Evolutionary conservation across 2,113 vertebrate genomes (phyloP).

Genomic region (Ardeotis arabs): DNA sequence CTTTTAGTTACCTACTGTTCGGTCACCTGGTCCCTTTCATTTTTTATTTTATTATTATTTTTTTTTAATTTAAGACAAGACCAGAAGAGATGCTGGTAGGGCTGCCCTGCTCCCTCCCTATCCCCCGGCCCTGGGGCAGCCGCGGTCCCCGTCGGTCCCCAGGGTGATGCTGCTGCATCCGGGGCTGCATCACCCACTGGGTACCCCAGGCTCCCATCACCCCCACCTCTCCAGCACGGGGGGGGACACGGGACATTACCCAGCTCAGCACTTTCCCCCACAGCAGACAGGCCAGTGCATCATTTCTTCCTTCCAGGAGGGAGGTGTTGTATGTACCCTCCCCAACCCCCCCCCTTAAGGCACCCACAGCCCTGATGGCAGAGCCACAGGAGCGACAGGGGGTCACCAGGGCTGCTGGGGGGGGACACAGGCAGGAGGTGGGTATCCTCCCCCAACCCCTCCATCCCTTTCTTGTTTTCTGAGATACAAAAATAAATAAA

Average conservation of each 20-base stretch:
- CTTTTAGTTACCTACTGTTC: constrained; percentile 72
- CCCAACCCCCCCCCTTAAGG: too few relatives aligned
- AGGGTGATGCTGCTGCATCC: background rate
- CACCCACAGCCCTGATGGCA: background rate
- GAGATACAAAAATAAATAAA: background rate
- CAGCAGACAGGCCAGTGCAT: background rate
- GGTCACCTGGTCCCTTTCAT: constrained; percentile 45
- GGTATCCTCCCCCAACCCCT: fast-evolving
- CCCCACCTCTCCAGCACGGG: too few relatives aligned
- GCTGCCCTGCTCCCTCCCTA: background rate
- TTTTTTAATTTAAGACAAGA: background rate
- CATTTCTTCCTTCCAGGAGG: background rate
- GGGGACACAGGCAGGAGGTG: background rate
- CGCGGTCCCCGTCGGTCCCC: fast-evolving
- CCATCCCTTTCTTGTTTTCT: background rate
- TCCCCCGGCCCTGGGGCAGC: background rate
- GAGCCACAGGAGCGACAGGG: too few relatives aligned
- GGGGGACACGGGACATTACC: background rate
- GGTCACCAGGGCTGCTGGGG: background rate
- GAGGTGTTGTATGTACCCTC: too few relatives aligned
- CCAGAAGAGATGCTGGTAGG: background rate
- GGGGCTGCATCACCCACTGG: background rate
- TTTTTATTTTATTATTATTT: background rate
- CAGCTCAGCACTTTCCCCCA: background rate
- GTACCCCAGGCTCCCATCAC: fast-evolving